Percentiles rank a stretch among this genome's conserved stretches.
phyloP scores from a whole-genome alignment of 2,888 invertebrate species.

The Schizotus pectinicornis region DNA sequence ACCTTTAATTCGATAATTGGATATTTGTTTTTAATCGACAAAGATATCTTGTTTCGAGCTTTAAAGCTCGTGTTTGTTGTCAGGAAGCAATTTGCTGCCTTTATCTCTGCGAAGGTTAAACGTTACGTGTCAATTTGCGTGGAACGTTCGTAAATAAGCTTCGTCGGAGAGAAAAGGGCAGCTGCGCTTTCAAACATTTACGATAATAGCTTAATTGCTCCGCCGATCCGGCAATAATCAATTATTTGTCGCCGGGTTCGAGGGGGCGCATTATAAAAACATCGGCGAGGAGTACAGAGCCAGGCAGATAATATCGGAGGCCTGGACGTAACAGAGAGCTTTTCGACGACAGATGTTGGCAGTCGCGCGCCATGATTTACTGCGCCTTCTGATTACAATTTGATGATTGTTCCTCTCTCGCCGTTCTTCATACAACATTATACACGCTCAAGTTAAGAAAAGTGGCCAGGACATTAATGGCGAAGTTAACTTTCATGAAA shows the following conservation, averaged over 20 bases:
- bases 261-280: slow-evolving; percentile 28
- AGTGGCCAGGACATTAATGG: slow-evolving; percentile 54
- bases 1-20: background rate
- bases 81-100: background rate
- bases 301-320: slow-evolving; percentile 48
- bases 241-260: slow-evolving; percentile 11
- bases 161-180: background rate
- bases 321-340: slow-evolving; percentile 36
- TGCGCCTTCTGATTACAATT: slow-evolving; percentile 59
- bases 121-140: background rate
- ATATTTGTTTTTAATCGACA: background rate
- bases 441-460: slow-evolving; percentile 53
- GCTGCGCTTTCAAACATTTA: slow-evolving; percentile 5
- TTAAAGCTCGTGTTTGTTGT: background rate
- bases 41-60: background rate
- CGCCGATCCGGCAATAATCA: slow-evolving; percentile 20
- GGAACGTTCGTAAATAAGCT: background rate
- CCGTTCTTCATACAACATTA: slow-evolving; percentile 51
- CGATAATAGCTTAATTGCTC: slow-evolving; percentile 19
- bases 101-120: background rate
- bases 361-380: slow-evolving; percentile 56
- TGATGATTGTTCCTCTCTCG: slow-evolving; percentile 57
- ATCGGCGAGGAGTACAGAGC: slow-evolving; percentile 33
- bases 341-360: slow-evolving; percentile 52
- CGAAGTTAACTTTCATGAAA: slow-evolving; percentile 53